Conservation (phyloP, 1,140 invertebrate genomes). For the Scaptodrosophila lebanonensis region DNA sequence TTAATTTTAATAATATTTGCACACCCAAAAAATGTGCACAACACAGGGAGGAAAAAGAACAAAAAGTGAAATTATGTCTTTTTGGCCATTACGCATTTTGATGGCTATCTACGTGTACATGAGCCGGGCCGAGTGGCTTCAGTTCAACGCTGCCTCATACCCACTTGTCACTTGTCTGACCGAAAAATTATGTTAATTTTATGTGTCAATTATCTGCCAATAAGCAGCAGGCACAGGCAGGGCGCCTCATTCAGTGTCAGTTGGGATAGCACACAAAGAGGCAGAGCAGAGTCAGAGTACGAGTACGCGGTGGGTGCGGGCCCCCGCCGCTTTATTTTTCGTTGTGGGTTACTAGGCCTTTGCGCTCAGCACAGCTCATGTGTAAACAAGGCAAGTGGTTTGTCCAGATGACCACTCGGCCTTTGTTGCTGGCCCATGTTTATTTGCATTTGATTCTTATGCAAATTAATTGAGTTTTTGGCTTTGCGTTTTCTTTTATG, state of each 20-base stretch:
- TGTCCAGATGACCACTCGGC: too few relatives aligned
- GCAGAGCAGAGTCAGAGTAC: too few relatives aligned
- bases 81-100: constrained; percentile 66
- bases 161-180: constrained; percentile 35
- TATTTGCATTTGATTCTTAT: constrained; percentile 36
- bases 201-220: constrained; percentile 75
- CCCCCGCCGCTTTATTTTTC: constrained; percentile 16
- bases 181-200: constrained; percentile 73
- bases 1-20: constrained; percentile 21
- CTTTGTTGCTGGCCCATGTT: too few relatives aligned
- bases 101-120: constrained; percentile 45
- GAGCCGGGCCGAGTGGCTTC: constrained; percentile 20
- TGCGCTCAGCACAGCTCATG: constrained; percentile 43
- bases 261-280: not conserved
- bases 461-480: constrained; percentile 41
- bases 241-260: not conserved
- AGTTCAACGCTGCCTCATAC: constrained; percentile 47
- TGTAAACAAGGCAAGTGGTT: constrained; percentile 56
- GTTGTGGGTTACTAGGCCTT: constrained; percentile 43
- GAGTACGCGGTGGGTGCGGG: too few relatives aligned
- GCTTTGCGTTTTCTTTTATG: constrained; percentile 62
- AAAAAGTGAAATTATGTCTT: constrained; percentile 65
- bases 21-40: constrained; percentile 5
- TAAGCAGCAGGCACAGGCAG: constrained; percentile 44
- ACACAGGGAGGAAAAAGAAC: constrained; percentile 13